Evolutionary conservation across 2,888 invertebrate species (phyloP).

Genomic region (Fragum sueziense): DNA sequence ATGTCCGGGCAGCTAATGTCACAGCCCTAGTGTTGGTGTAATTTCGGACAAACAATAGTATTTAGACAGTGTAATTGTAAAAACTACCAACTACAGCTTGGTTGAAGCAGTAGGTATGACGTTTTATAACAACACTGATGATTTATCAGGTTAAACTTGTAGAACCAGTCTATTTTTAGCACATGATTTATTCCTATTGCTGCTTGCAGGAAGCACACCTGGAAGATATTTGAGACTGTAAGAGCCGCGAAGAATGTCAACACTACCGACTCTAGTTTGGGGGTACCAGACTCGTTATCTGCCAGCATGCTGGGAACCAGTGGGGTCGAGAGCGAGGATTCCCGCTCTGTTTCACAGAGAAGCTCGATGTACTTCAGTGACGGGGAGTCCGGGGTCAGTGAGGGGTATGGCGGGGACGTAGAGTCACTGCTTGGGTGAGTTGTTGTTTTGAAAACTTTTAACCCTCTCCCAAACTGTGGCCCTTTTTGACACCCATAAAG

Average conservation of each 20-base stretch:
- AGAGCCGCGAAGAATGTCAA: conserved; percentile 67
- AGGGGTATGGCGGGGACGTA: conserved; percentile 76
- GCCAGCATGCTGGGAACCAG: conserved; percentile 55
- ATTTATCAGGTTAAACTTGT: too few species aligned
- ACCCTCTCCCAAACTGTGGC: too few species aligned
- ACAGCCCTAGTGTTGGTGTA: too few species aligned
- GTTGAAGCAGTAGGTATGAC: too few species aligned
- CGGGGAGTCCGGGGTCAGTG: conserved; percentile 77
- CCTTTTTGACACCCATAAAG: too few species aligned
- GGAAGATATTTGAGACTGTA: conserved; percentile 95
- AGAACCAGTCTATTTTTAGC: too few species aligned
- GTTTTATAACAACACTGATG: too few species aligned
- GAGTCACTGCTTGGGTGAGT: conserved; percentile 76
- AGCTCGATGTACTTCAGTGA: conserved; percentile 79
- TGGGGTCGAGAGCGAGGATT: conserved; percentile 55
- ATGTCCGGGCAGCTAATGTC: too few species aligned
- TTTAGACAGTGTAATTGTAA: too few species aligned
- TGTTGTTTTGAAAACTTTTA: too few species aligned
- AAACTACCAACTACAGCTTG: too few species aligned
- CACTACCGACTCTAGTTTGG: conserved; percentile 23
- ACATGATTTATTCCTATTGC: not conserved
- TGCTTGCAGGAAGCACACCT: conserved; percentile 88
- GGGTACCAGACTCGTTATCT: conserved; percentile 44
- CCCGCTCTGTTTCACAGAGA: conserved; percentile 63
- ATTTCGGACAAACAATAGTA: too few species aligned